Evolutionary conservation across 1,140 invertebrate species (phyloP).

Genomic region (Homarus americanus): DNA sequence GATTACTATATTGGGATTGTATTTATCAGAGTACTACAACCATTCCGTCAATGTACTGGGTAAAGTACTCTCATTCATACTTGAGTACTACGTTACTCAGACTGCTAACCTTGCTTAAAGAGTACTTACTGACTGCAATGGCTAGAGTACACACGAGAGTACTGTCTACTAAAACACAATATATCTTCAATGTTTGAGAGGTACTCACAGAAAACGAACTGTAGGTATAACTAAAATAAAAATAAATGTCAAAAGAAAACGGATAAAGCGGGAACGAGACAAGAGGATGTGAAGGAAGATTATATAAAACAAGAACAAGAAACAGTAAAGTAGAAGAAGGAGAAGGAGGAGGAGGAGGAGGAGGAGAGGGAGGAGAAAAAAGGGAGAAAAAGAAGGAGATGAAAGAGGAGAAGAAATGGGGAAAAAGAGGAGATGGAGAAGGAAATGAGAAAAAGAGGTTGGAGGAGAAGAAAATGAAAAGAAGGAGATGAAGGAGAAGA

Average conservation of each 20-base stretch:
- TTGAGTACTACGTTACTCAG: no score
- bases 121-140: no score
- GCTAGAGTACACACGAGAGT: no score
- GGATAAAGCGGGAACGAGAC: neutral
- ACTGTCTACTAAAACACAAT: neutral
- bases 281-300: neutral
- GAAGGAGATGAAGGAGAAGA: neutral
- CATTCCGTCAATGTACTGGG: no score
- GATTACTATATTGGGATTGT: neutral
- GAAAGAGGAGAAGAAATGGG: neutral
- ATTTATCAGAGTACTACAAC: neutral
- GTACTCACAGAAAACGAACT: neutral
- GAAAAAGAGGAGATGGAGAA: neutral
- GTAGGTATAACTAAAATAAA: neutral
- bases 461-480: neutral
- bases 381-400: neutral
- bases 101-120: no score
- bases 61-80: no score
- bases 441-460: neutral
- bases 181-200: neutral
- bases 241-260: neutral
- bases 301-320: no score
- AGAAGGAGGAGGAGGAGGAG: neutral
- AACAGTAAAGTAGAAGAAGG: neutral
- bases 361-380: neutral